Percentiles rank a stretch among this genome's conserved stretches.
Evolutionary conservation across 2,888 invertebrate species (phyloP).

Genomic region (Blastobasis adustella): DNA sequence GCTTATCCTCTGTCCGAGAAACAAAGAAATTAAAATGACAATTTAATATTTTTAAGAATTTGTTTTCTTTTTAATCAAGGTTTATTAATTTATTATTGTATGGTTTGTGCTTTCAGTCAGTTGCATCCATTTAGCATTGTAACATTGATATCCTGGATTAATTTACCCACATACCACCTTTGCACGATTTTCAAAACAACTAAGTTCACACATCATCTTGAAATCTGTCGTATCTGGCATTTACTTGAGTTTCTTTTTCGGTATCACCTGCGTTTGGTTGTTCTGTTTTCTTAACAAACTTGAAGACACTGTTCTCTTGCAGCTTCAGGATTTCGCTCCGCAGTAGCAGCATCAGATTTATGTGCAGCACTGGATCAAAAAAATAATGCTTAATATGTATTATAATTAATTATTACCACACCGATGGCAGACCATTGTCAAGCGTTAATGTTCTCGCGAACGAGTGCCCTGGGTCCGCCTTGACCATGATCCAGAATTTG

Average conservation of each 20-base stretch:
- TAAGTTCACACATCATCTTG: neutral
- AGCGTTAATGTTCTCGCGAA: too few relatives aligned
- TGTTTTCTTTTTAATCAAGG: too few relatives aligned
- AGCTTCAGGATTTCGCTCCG: constrained; percentile 21
- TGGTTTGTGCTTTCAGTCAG: neutral
- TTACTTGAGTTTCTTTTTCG: neutral
- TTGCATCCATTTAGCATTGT: neutral
- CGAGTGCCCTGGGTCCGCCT: too few relatives aligned
- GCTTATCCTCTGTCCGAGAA: too few relatives aligned
- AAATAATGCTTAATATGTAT: too few relatives aligned
- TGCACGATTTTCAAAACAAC: neutral
- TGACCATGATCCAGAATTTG: too few relatives aligned
- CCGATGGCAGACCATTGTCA: too few relatives aligned
- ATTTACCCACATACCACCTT: neutral
- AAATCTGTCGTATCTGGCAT: neutral
- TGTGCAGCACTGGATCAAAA: constrained; percentile 17
- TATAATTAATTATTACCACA: too few relatives aligned
- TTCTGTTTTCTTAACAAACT: constrained; percentile 9
- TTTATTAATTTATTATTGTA: neutral
- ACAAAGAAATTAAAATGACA: too few relatives aligned
- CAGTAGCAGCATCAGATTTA: constrained; percentile 16
- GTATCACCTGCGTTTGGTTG: neutral
- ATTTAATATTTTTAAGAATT: too few relatives aligned
- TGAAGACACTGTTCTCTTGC: neutral
- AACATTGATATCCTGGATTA: neutral